Evolutionary conservation across 1,140 invertebrate species (phyloP), one percentile per base, ranked within the genome.

Genomic region (Callitettix versicolor): DNA sequence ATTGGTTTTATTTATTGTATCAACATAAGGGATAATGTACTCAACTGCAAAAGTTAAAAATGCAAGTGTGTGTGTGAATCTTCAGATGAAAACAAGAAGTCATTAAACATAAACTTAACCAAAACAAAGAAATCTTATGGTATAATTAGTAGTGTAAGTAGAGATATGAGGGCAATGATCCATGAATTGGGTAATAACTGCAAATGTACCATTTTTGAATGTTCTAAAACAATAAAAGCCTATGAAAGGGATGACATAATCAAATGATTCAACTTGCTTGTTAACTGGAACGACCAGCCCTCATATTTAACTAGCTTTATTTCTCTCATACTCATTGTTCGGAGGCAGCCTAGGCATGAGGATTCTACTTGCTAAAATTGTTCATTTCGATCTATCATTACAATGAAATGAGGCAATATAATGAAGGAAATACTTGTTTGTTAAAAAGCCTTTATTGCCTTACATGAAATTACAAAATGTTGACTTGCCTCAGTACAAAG

Each of bases 171-270:
- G 42, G 22, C 18, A 12, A 44, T 44, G 42, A 15, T 2, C 18
- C 22, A 21, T 44, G 42, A 44, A 18, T 44, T 44, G 17, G 42
- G 17, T 12, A 44, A 44, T 21, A 17, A 44, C 17, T 44, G 17
- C 42, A 44, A 44, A 44, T 44, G 42, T 17, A 15, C 42, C 14
- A 44, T 44, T 11, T 44, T 44, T 44, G 42, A 44, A 44, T 44
- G 12, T 44, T 44, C 18, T 17, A 44, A 44, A 44, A 18, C 12
- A 11, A 44, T 44, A 15, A 11, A 44, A 21, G 12, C 42, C 22
- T 11, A 22, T 21, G 18, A 44, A 44, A 44, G 42, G 17, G 18
- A 44, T 44, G 17, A 44, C 14, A 18, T 44, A 15, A 44, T 44
- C 14, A 18, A 44, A 44, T 14, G 11, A 15, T 44, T 44, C 42